A percentile compares a stretch with the other conserved stretches of the same genome.
phyloP scores from a whole-genome alignment of 2,113 vertebrate species.

The Calypte anna region DNA sequence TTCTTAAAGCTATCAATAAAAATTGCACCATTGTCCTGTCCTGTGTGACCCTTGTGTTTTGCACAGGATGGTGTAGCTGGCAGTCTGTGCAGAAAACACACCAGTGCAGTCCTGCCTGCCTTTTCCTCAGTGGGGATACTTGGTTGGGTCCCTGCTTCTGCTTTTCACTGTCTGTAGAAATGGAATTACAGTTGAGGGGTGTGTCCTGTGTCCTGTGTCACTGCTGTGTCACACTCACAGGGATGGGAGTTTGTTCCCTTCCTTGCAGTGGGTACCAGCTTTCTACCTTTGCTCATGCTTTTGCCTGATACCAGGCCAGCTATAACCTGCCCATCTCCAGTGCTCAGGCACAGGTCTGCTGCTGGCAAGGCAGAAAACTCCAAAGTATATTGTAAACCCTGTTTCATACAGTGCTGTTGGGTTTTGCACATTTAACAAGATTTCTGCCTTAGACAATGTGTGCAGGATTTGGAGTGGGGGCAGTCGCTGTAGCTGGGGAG shows the following conservation, averaged over 20 bases:
- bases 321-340: background rate
- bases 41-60: background rate
- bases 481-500: background rate
- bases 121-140: background rate
- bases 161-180: background rate
- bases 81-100: background rate
- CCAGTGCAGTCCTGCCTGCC: background rate
- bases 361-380: background rate
- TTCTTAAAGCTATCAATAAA: background rate
- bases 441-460: background rate
- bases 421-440: background rate
- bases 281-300: background rate
- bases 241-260: background rate
- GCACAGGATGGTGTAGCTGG: background rate
- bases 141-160: background rate
- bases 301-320: background rate
- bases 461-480: background rate
- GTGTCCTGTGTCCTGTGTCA: background rate
- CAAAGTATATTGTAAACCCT: accelerated
- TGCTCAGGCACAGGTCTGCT: background rate
- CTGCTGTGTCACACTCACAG: background rate
- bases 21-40: background rate
- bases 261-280: background rate
- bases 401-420: background rate
- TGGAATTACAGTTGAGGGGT: background rate